These are phyloP conservation scores for Drosophila antonietae DNA, from an alignment of 2,888 invertebrate species.

Conservation along the genomic window DNA sequence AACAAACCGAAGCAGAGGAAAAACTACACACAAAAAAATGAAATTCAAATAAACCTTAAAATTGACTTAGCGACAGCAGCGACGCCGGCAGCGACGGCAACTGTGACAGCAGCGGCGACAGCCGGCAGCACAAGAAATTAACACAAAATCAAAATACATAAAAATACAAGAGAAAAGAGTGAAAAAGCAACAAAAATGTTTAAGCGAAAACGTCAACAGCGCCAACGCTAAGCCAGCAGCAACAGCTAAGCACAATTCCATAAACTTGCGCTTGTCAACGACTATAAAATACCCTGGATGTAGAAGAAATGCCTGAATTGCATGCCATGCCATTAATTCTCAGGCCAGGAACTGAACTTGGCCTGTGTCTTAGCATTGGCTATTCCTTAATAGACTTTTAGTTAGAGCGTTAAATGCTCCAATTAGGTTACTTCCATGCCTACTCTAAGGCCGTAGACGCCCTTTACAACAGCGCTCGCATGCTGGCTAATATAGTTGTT, in stretches of 20 bases:
- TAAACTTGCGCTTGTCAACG: neutral
- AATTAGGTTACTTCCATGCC: neutral
- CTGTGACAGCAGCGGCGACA: constrained; percentile 49
- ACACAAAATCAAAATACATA: constrained; percentile 63
- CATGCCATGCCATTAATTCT: too few species aligned
- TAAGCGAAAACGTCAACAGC: constrained; percentile 57
- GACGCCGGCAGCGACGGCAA: constrained; percentile 29
- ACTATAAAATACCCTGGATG: constrained; percentile 27
- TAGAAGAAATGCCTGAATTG: too few species aligned
- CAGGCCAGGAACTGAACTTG: too few species aligned
- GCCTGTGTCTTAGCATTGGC: neutral
- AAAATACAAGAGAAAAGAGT: constrained; percentile 27
- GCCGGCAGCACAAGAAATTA: constrained; percentile 71
- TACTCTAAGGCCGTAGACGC: neutral
- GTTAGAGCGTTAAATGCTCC: neutral
- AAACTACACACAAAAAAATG: constrained; percentile 62
- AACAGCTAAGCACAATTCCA: constrained; percentile 14
- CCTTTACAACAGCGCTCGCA: neutral
- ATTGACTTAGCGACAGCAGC: constrained; percentile 69
- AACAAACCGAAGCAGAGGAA: constrained; percentile 34
- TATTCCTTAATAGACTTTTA: neutral
- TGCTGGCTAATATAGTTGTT: constrained; percentile 4
- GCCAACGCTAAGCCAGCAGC: constrained; percentile 27
- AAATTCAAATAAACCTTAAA: constrained; percentile 80
- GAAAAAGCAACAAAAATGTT: constrained; percentile 37